Evolutionary conservation across 2,888 invertebrate genomes (phyloP), one percentile per base, ranked within the genome.

Genomic region (Caradrina clavipalpis): DNA sequence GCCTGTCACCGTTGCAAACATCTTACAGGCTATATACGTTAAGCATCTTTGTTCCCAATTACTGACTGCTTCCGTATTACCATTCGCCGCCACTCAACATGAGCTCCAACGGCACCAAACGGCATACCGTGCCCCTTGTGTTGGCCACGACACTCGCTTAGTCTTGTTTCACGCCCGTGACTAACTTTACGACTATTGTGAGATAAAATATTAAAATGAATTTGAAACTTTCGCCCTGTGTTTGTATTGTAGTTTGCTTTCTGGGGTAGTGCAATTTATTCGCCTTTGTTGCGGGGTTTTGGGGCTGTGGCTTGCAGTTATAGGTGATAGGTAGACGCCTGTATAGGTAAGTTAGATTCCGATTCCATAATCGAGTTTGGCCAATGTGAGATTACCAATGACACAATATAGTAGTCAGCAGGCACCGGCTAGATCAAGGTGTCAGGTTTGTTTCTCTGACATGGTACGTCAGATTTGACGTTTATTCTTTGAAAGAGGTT

Each of bases 191-290:
- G 86, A 93, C 91, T 93, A 94, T 93, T 95, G 94, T 95, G 95
- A 88, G 92, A 93, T 93, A 95, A 88, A 92, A 93, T 93, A 95
- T 95, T 95, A 95, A 95, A 95, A 95, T 94, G 94, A 94, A 94
- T 95, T 95, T 95, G 93, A 95, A 95, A 94, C 93, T 94, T 93
- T 93, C 86, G 83, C 89, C 84, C 83, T 89, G 93, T 92, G 92
- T 94, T 94, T 94, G 77, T 88, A 86, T 91, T 90, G 90, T 93
- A 92, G 90, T 88, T 91, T 90, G 89, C 83, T 89, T 89, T 87
- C 77, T 86, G 87, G 89, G 87, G 84, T 89, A 88, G 89, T 90
- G 90, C 82, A 81, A 77, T 79, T n/a, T 77, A 64, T 80, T 78
- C 55, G 70, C 56, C 65, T 78, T 59, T 74, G 61, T 85, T 82